phyloP scores from a whole-genome alignment of 2,113 vertebrate genomes.

The Anolis carolinensis region DNA sequence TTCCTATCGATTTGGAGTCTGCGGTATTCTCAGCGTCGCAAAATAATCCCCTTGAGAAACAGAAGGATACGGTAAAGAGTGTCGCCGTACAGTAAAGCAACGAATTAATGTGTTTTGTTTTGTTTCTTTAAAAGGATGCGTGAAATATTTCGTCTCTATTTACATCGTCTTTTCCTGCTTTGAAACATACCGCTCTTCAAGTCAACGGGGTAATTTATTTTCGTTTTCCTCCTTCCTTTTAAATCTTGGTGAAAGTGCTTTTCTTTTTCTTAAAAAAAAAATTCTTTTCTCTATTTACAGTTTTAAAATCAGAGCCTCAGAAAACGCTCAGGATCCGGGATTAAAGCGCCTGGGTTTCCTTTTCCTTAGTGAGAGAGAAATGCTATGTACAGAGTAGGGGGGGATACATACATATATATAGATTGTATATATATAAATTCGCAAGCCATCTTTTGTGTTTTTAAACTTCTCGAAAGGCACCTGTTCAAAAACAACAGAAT shows the following conservation, averaged over 20 bases:
- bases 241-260: conserved; percentile 99
- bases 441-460: conserved; percentile 57
- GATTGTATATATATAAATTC: conserved; percentile 1
- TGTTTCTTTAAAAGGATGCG: conserved; percentile 68
- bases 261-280: conserved; percentile 88
- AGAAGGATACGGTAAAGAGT: no score
- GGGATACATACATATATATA: no score
- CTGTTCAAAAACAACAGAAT: conserved; percentile 70
- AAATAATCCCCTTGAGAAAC: no score
- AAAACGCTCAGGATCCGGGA: conserved; percentile 66
- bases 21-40: no score
- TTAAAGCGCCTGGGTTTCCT: conserved; percentile 58
- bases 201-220: conserved; percentile 74
- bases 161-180: conserved; percentile 82
- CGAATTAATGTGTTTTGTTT: not conserved
- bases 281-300: conserved; percentile 92
- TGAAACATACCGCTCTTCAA: conserved; percentile 85
- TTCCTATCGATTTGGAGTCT: conserved; percentile 56
- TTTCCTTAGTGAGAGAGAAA: conserved; percentile 58
- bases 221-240: conserved; percentile 75
- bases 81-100: conserved; percentile 69
- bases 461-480: conserved; percentile 71
- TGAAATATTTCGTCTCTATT: conserved; percentile 83
- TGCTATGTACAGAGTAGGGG: conserved; percentile 23
- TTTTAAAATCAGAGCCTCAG: conserved; percentile 84